Evolutionary conservation across 1,140 invertebrate species (phyloP).

Genomic region (Drosophila dunni): DNA sequence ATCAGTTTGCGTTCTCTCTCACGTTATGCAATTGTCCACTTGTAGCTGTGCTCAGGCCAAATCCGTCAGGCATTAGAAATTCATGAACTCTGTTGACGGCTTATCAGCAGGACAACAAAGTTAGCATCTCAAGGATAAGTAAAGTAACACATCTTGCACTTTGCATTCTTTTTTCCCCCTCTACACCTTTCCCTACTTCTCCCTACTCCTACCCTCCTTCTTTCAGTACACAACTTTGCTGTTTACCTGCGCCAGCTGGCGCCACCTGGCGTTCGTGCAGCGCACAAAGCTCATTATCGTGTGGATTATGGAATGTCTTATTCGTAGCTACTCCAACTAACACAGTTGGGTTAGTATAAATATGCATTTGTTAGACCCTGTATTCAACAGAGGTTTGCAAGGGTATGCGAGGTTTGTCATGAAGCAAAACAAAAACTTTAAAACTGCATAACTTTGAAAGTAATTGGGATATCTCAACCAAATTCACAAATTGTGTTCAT

Average conservation of each 20-base stretch:
- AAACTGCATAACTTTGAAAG: no score
- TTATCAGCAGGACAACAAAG: constrained; percentile 41
- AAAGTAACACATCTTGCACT: constrained; percentile 27
- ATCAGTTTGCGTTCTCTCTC: not conserved
- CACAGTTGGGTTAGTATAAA: not conserved
- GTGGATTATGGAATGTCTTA: constrained; percentile 23
- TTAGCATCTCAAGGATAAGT: constrained; percentile 4
- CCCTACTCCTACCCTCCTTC: not conserved
- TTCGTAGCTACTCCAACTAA: not conserved
- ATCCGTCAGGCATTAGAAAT: constrained; percentile 40
- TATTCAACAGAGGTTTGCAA: no score
- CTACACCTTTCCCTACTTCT: no score
- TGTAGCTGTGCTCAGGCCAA: constrained; percentile 1
- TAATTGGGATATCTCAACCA: no score
- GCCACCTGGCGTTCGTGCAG: constrained; percentile 29
- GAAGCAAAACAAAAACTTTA: no score
- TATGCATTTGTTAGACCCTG: not conserved
- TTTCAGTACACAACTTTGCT: constrained; percentile 13
- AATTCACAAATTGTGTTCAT: no score
- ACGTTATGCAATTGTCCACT: constrained; percentile 18
- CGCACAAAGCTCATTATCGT: constrained; percentile 27
- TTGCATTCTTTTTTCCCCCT: constrained; percentile 11
- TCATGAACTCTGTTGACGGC: constrained; percentile 47
- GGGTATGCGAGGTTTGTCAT: no score
- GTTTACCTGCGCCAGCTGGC: constrained; percentile 7